Evolutionary conservation across 2,888 invertebrate species (phyloP), one percentile per base, ranked within the genome.

Genomic region (Cephus rjabovi): DNA sequence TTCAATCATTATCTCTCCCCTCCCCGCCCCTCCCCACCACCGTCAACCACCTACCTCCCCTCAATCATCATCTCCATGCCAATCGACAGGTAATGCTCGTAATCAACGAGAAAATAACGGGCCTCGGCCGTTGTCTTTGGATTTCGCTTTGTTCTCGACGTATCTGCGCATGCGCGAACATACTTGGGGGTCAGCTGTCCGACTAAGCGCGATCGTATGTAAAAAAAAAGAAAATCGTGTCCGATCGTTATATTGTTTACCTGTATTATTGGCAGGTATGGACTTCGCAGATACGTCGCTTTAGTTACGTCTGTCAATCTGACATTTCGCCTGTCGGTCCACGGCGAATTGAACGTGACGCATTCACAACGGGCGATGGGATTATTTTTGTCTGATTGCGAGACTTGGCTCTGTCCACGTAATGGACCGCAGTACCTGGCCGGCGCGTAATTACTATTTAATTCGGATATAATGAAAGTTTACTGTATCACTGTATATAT

Each of bases 1-100:
- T 90, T 88, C 89, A 87, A 89, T 89, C 88, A 89, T 90, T 90
- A 88, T 84, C 86, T 76, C 77, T 79, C 78, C 80, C 80, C 81
- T 35, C 12, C 35, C 81, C 78, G 80, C 56, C 76, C 74, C 30
- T 79, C 75, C 34, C 75, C 35, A 40, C 77, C 79, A 68, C 80
- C 80, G 79, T 77, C 79, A 6, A 56, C 15, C 23, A 9, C 56
- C 23, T 23, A 56, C 56, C 31, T 78, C 76, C 80, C 81, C 79
- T 81, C 81, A 77, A 77, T 74, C 37, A 37, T 76, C 15, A 23
- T 12, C 77, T 79, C 76, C 56, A 56, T 56, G 23, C 76, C 80
- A 83, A 84, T 86, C 85, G 81, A 78, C 83, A 81, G 84, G 83
- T 87, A 87, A 87, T 88, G 81, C 82, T 87, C 84, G 85, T 88